Conservation (phyloP, 2,113 vertebrate genomes). For the Cololabis saira region DNA sequence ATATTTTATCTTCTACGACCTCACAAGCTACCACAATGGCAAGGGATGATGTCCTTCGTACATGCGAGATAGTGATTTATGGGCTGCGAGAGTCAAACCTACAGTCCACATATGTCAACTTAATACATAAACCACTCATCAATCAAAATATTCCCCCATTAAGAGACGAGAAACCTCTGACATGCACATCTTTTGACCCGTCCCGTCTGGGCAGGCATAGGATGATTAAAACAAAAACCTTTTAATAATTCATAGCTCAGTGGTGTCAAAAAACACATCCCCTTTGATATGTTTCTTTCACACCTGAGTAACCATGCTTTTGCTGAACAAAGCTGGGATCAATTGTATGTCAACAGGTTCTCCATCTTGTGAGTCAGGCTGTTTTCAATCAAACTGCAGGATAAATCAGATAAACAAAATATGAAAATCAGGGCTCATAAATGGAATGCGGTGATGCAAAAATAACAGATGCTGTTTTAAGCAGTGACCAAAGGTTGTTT, state of each 20-base stretch:
- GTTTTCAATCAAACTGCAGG: not conserved
- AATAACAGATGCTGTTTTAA: no score
- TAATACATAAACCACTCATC: not conserved
- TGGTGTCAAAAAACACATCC: constrained; percentile 49
- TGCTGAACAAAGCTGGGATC: constrained; percentile 17
- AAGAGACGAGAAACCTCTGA: not conserved
- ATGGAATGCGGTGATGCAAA: no score
- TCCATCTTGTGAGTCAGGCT: not conserved
- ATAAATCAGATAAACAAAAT: not conserved
- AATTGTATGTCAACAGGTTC: constrained; percentile 15
- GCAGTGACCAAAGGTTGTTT: no score
- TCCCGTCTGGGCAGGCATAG: no score
- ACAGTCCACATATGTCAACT: no score
- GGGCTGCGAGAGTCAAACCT: no score
- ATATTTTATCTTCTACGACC: not conserved
- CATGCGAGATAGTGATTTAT: not conserved
- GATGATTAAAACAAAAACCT: constrained; percentile 38
- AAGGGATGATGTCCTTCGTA: not conserved
- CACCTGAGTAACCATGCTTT: constrained; percentile 19
- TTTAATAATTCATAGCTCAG: constrained; percentile 68
- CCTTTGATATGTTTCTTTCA: constrained; percentile 31
- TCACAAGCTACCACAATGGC: not conserved
- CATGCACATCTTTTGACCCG: not conserved
- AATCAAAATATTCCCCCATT: not conserved
- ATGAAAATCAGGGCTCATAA: no score